Base-by-base conservation (phyloP, 92 coral and sea anemone species). In the Zoanthus sociatus region DNA sequence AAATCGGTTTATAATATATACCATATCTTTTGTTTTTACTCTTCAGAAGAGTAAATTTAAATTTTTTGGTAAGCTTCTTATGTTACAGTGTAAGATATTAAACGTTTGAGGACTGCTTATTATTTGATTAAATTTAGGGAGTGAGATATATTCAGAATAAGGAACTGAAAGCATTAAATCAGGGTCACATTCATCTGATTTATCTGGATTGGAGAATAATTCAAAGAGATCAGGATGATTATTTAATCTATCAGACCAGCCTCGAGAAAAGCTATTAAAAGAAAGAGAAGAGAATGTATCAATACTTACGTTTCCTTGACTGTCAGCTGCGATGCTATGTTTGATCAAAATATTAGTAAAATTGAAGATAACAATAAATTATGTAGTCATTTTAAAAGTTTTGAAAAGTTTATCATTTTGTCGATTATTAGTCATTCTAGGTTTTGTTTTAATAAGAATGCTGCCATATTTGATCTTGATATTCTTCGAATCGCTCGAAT, bases 61-160 rank as follows among this genome's bases (percentile, higher is more conserved):
- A 26, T 88, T 84, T 88, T 91, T 88, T 61, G 87, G 58, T 51
- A 88, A 51, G 64, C 94, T 84, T 84, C 94, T 91, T 56, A 91
- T 75, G 86, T 91, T 91, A 37, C 87, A 91, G 50, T 91, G 94
- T 71, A 91, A 84, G 53, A 88, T 61, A 33, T 78, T 78, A 18
- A 78, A 78, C 70, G 10, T 56, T 32, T 54, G 69, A 56, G 70
- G 48, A 7, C n/a, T 54, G 54, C 66, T 78, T 55, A 14, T 56
- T n/a, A 55, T 77, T 77, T 77, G 68, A 16, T 77, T 31, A 13
- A 54, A 30, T 77, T 55, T 77, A 30, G 69, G 13, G 11, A 77
- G 68, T 77, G 83, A 77, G 66, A 53, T 78, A 32, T 78, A 78
- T 13, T 78, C 83, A 13, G 83, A 78, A 32, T 61, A 78, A 78